Evolutionary conservation across 2,888 invertebrate species (phyloP).

Genomic region (Muschampia plurimacula): DNA sequence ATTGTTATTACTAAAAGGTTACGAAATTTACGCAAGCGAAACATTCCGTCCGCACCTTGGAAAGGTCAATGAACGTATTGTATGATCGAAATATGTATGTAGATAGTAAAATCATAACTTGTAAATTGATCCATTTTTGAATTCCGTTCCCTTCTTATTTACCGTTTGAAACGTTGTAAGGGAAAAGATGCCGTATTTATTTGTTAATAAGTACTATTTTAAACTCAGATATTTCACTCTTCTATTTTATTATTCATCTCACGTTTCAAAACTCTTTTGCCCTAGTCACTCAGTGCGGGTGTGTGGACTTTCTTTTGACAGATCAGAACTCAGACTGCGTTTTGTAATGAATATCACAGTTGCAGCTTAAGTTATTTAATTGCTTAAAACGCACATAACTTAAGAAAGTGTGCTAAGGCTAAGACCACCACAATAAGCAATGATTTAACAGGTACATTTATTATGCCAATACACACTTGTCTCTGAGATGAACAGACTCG

Average conservation of each 20-base stretch:
- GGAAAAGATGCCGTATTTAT: background rate
- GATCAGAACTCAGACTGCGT: too few species aligned
- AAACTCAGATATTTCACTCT: background rate
- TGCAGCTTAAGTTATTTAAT: too few species aligned
- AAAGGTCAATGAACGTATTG: background rate
- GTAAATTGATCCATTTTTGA: constrained; percentile 1
- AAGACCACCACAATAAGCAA: too few species aligned
- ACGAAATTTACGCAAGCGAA: background rate
- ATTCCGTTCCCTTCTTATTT: background rate
- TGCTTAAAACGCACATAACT: too few species aligned
- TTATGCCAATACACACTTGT: too few species aligned
- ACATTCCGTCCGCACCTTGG: background rate
- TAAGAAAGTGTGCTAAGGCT: too few species aligned
- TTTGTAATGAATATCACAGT: too few species aligned
- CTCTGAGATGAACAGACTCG: too few species aligned
- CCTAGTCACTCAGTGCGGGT: background rate
- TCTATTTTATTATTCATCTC: background rate
- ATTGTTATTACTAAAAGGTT: background rate
- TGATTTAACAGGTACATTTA: too few species aligned
- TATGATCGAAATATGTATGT: background rate
- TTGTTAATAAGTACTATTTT: background rate
- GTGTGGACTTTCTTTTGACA: too few species aligned
- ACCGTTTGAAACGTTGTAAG: background rate
- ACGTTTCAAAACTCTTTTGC: background rate
- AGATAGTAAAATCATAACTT: background rate